Conservation (phyloP, 2,797 vertebrate genomes). For the Hydrolagus colliei region DNA sequence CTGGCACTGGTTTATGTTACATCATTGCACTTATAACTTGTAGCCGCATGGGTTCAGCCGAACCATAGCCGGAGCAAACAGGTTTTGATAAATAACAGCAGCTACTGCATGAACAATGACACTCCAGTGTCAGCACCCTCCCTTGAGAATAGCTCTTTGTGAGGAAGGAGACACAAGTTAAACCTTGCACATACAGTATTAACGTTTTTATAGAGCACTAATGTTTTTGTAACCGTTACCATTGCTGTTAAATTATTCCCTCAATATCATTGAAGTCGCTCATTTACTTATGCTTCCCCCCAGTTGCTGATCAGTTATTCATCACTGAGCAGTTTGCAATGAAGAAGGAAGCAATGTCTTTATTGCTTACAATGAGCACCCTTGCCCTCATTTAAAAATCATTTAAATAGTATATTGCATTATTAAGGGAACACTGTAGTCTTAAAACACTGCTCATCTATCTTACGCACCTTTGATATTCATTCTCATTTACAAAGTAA, state of each 20-base stretch:
- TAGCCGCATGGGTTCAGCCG: too few species aligned
- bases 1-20: too few species aligned
- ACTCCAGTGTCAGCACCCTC: too few species aligned
- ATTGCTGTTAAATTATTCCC: background rate
- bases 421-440: slow-evolving; percentile 6
- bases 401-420: slow-evolving; percentile 25
- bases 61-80: too few species aligned
- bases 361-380: background rate
- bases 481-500: slow-evolving; percentile 23
- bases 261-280: background rate
- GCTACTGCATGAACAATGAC: too few species aligned
- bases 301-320: background rate
- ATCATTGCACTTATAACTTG: too few species aligned
- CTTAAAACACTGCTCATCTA: background rate
- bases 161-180: too few species aligned
- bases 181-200: background rate
- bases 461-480: background rate
- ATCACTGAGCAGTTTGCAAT: background rate
- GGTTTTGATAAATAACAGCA: too few species aligned
- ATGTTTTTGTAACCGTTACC: background rate
- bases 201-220: background rate
- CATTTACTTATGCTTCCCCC: background rate
- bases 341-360: background rate
- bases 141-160: too few species aligned
- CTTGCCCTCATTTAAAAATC: background rate